These are phyloP conservation scores for Dolichallabes microphthalmus DNA, from an alignment of 2,113 vertebrate species.

Conservation along the genomic window DNA sequence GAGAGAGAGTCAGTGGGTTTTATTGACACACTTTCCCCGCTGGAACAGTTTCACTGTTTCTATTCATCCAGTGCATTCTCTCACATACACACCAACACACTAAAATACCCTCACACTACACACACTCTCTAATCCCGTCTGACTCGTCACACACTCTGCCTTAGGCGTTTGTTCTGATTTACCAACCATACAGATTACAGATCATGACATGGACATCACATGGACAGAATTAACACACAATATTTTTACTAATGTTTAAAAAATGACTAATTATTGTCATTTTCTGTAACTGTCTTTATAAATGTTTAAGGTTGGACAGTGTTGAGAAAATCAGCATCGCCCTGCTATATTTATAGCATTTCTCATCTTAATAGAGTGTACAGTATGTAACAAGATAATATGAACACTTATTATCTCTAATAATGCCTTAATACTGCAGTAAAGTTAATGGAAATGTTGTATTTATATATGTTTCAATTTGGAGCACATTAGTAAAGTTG, in stretches of 20 bases:
- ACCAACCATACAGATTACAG: not conserved
- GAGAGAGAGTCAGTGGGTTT: conserved; percentile 13
- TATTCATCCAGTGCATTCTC: conserved; percentile 26
- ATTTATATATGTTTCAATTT: no score
- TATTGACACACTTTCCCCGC: conserved; percentile 17
- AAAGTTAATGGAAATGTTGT: no score
- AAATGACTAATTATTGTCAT: not conserved
- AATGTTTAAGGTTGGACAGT: not conserved
- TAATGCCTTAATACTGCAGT: no score
- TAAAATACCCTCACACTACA: no score
- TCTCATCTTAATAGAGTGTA: no score
- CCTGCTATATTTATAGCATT: not conserved
- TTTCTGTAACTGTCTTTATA: not conserved
- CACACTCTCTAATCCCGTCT: no score
- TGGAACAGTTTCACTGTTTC: conserved; percentile 24
- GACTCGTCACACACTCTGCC: not conserved
- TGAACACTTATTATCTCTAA: no score
- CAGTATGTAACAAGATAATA: no score
- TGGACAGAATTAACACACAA: not conserved
- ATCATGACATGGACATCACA: not conserved
- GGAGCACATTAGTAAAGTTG: no score
- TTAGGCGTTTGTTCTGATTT: not conserved
- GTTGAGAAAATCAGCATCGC: not conserved
- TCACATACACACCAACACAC: conserved; percentile 17
- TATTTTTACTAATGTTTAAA: not conserved